These are phyloP conservation scores for Cirrhinus mrigala DNA, from an alignment of 2,797 vertebrate species.

Conservation along the genomic window DNA sequence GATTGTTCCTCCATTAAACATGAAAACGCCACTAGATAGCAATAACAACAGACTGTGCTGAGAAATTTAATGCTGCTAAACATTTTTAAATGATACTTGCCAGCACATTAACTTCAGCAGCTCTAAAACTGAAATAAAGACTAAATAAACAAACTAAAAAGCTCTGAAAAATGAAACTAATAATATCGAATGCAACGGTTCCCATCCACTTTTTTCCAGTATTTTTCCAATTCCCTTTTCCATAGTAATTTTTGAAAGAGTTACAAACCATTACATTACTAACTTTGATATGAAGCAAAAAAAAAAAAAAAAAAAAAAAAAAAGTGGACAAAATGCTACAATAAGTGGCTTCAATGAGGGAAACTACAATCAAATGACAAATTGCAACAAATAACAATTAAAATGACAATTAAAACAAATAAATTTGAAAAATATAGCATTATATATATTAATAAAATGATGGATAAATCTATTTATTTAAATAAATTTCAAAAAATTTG, in stretches of 20 bases:
- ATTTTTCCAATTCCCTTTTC: not conserved
- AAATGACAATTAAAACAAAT: too few relatives aligned
- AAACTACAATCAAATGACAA: too few relatives aligned
- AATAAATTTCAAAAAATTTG: too few relatives aligned
- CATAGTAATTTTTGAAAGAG: not conserved
- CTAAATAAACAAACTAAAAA: not conserved
- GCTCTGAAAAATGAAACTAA: not conserved
- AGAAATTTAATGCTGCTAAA: not conserved
- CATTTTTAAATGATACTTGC: not conserved
- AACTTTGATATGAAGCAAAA: not conserved
- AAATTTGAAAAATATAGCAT: too few relatives aligned
- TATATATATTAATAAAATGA: too few relatives aligned
- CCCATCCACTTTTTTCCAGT: not conserved
- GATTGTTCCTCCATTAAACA: not conserved
- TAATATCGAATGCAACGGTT: not conserved
- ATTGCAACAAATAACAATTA: too few relatives aligned
- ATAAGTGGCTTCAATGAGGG: not conserved
- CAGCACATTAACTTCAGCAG: not conserved
- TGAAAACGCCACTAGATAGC: not conserved
- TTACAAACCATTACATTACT: not conserved
- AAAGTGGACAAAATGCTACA: not conserved
- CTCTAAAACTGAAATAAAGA: not conserved
- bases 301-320: not conserved
- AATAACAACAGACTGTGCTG: not conserved
- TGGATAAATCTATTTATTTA: too few relatives aligned